A percentile compares a stretch with the other conserved stretches of the same genome.
These are phyloP conservation scores for Halisarca cf. caerulea DNA, from an alignment of 37 sponge, comb jelly and placozoan species.

Conservation along the genomic window DNA sequence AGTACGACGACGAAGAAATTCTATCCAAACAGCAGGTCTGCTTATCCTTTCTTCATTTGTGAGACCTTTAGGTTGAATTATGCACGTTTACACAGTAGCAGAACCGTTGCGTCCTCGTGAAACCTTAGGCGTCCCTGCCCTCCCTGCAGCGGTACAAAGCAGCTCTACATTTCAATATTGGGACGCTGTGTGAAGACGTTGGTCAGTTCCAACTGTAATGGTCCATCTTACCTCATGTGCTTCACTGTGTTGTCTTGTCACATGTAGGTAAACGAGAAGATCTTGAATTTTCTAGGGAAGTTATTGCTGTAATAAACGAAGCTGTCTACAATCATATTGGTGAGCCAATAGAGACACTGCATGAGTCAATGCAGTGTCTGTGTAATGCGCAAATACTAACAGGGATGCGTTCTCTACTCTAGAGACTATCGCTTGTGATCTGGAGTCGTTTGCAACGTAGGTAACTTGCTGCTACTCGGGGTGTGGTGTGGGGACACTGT, in stretches of 20 bases:
- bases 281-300: conserved; percentile 41
- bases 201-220: too few relatives aligned
- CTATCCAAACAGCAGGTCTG: conserved; percentile 8
- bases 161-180: conserved; percentile 72
- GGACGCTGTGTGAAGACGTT: conserved; percentile 52
- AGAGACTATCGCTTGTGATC: conserved; percentile 46
- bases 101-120: too few relatives aligned
- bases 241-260: not conserved
- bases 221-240: too few relatives aligned
- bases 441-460: conserved; percentile 78
- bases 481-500: not conserved
- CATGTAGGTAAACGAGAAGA: conserved; percentile 1
- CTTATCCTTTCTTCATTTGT: too few relatives aligned
- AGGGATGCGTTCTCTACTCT: not conserved
- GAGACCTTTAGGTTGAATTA: too few relatives aligned
- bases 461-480: not conserved
- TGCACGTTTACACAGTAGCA: too few relatives aligned
- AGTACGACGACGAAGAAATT: conserved; percentile 4
- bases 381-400: not conserved
- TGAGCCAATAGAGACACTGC: not conserved
- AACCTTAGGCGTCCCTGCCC: too few relatives aligned
- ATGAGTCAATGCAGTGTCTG: not conserved
- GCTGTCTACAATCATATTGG: conserved; percentile 45
- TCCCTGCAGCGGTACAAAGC: conserved; percentile 81
- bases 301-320: conserved; percentile 65